Base-by-base conservation (phyloP, 2,113 vertebrate species). In the Crotophaga sulcirostris region DNA sequence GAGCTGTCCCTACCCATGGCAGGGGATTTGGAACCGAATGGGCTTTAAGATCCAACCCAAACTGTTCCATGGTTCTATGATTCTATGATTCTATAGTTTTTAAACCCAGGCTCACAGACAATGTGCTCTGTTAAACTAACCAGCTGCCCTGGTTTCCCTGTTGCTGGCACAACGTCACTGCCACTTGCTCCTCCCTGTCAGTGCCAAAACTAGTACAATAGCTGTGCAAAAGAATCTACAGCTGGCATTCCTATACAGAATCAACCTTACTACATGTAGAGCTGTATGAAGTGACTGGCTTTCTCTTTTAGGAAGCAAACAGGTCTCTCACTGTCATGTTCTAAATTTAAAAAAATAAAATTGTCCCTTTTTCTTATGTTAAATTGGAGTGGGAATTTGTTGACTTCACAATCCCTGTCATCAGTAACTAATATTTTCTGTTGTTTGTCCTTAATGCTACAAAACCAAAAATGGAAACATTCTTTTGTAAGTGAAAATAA, bases 181-280 rank as follows among this genome's bases (percentile, higher is more conserved):
- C 60, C 2, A 1, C 73, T 44, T 1, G 2, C 38, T 42, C 12
- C 13, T 25, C 31, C 34, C 55, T 16, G 4, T 6, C 1, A 0
- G 17, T 60, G 40, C 52, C 59, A 42, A 78, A 78, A 55, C 23
- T 31, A 19, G 52, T 13, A 25, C 34, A 44, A 44, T 8, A 58
- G 55, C 40, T 62, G 26, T 1, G 1, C 68, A 44, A 25, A 75
- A 81, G 23, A 59, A 42, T 24, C 20, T 33, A 12, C 3, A 62
- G 55, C 13, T 51, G 49, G 7, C 21, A 18, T 52, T 64, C 15
- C 11, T 49, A 11, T 9, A 26, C 9, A 9, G 7, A 72, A 16
- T 14, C 45, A 28, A 52, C 31, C 31, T 77, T 47, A 24, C 26
- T 23, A 45, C 45, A 36, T 19, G 13, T 9, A 49, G 24, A 82